Conservation (phyloP, 2,888 invertebrate species). For the Phanerotoma sp. region DNA sequence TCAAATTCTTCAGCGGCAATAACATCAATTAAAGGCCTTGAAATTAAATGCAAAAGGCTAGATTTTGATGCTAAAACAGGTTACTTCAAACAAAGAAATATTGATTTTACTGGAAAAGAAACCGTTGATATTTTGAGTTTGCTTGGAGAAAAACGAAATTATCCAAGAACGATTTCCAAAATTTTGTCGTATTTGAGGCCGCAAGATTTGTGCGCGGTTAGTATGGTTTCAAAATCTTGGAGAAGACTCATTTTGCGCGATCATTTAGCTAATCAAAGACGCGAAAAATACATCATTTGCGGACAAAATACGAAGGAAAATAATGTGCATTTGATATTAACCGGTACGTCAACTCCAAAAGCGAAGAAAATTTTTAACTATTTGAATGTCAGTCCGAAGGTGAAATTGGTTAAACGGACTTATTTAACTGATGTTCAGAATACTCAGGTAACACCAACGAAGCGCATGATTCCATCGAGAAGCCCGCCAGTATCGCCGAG, state of each 20-base stretch:
- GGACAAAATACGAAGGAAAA: conserved; percentile 53
- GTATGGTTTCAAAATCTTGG: conserved; percentile 56
- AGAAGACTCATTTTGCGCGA: conserved; percentile 47
- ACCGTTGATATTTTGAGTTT: conserved; percentile 49
- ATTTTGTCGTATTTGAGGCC: conserved; percentile 51
- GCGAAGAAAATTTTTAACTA: conserved; percentile 22
- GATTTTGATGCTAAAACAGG: conserved; percentile 42
- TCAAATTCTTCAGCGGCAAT: conserved; percentile 30
- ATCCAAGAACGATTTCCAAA: conserved; percentile 49
- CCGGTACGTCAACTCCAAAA: conserved; percentile 31
- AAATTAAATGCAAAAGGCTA: conserved; percentile 48
- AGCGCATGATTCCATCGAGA: conserved; percentile 38
- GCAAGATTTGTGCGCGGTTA: conserved; percentile 52
- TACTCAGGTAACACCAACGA: conserved; percentile 39
- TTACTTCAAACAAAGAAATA: conserved; percentile 31
- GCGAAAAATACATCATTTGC: conserved; percentile 44
- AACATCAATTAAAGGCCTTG: conserved; percentile 36
- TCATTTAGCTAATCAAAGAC: conserved; percentile 44
- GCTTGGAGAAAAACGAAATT: conserved; percentile 52
- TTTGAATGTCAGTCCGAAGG: conserved; percentile 40
- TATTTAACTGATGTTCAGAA: conserved; percentile 50
- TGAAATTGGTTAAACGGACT: conserved; percentile 46
- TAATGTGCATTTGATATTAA: conserved; percentile 44
- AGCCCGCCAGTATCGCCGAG: conserved; percentile 57
- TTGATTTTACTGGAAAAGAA: conserved; percentile 45